Evolutionary conservation across 2,113 vertebrate species (phyloP).

Genomic region (Mesoclemmys tuberculata): DNA sequence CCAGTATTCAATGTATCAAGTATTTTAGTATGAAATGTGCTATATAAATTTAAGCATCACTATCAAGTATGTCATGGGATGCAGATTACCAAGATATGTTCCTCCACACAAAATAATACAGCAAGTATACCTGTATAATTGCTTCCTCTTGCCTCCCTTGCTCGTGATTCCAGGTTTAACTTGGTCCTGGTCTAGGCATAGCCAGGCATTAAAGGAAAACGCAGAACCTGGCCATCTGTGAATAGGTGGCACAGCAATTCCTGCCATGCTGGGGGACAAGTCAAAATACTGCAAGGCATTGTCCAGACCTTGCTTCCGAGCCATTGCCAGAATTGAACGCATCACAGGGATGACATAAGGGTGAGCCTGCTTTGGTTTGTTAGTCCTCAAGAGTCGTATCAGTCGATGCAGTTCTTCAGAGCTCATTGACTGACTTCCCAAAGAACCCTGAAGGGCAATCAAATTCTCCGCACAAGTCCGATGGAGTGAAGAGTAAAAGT

Average conservation of each 20-base stretch:
- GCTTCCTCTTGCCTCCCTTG: conserved; percentile 94
- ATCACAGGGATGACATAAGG: conserved; percentile 87
- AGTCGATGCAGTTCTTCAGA: conserved; percentile 87
- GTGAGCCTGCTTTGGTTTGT: conserved; percentile 80
- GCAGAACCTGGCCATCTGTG: conserved; percentile 94
- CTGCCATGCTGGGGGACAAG: conserved; percentile 93
- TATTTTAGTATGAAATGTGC: not conserved
- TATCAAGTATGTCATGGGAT: not conserved
- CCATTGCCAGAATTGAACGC: conserved; percentile 89
- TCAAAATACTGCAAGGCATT: conserved; percentile 97
- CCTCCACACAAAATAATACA: not conserved
- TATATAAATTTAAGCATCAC: not conserved
- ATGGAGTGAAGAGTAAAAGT: conserved; percentile 80
- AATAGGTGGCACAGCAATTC: conserved; percentile 91
- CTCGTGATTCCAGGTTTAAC: conserved; percentile 69
- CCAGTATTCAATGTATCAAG: not conserved
- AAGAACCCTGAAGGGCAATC: conserved; percentile 87
- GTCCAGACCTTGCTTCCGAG: conserved; percentile 92
- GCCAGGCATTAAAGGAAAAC: conserved; percentile 94
- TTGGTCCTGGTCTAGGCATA: conserved; percentile 94
- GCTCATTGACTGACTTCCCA: conserved; percentile 94
- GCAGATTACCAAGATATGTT: not conserved
- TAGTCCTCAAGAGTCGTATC: conserved; percentile 86
- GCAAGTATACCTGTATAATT: conserved; percentile 92
- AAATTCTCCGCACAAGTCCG: conserved; percentile 90